These are phyloP conservation scores for Boulengeromyrus knoepffleri DNA, from an alignment of 2,113 vertebrate species.

Conservation along the genomic window DNA sequence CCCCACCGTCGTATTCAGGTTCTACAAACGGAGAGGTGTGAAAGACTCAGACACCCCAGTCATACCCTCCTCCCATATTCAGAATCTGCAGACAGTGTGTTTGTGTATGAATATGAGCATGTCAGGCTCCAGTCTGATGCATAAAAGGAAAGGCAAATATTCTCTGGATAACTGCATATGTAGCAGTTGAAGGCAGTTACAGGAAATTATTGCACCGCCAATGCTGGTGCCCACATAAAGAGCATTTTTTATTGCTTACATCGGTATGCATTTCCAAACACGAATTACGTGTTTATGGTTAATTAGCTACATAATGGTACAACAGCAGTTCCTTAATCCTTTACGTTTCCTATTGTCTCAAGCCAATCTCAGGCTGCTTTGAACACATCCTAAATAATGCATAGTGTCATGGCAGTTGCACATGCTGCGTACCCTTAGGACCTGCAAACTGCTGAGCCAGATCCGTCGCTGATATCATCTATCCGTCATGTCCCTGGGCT, in stretches of 20 bases:
- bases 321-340: background rate
- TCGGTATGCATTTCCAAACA: background rate
- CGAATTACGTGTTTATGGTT: background rate
- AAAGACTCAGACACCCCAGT: background rate
- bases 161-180: background rate
- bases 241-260: background rate
- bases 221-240: background rate
- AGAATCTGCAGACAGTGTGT: background rate
- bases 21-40: slow-evolving; percentile 46
- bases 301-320: background rate
- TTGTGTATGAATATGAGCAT: background rate
- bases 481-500: background rate
- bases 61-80: background rate
- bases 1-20: slow-evolving; percentile 27
- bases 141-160: background rate
- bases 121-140: background rate
- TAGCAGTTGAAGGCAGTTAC: background rate
- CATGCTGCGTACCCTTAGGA: background rate
- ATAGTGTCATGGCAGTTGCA: background rate
- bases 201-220: background rate
- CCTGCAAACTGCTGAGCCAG: background rate
- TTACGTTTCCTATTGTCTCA: background rate
- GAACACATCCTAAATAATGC: background rate
- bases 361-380: background rate
- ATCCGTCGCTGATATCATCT: background rate